A percentile compares a stretch with the other conserved stretches of the same genome.
These are phyloP conservation scores for Drosophila tani DNA, from an alignment of 1,140 invertebrate genomes.

Conservation along the genomic window DNA sequence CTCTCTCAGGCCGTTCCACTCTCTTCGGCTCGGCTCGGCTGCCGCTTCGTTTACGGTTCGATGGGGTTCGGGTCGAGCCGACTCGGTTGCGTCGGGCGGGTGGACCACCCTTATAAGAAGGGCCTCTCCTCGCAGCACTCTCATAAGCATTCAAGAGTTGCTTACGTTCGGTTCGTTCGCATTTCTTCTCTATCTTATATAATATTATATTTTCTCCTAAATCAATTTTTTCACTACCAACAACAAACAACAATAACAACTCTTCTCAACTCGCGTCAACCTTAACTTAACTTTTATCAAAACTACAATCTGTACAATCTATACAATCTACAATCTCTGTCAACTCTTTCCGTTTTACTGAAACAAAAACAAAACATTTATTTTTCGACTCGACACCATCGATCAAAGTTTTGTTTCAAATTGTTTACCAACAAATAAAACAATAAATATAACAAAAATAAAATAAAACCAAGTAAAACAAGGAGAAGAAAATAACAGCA, in stretches of 20 bases:
- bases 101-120: constrained; percentile 80
- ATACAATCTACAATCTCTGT: constrained; percentile 54
- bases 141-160: constrained; percentile 85
- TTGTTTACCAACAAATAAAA: constrained; percentile 41
- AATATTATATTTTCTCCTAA: constrained; percentile 85
- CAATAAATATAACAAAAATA: not conserved
- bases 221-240: constrained; percentile 84
- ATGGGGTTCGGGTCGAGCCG: constrained; percentile 4
- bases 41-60: not conserved
- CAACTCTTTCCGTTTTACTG: constrained; percentile 53
- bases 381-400: constrained; percentile 54
- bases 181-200: constrained; percentile 85
- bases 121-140: constrained; percentile 53
- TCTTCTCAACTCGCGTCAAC: constrained; percentile 76
- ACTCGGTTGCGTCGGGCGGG: constrained; percentile 26
- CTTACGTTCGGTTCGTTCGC: constrained; percentile 85
- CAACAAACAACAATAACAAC: constrained; percentile 75
- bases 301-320: constrained; percentile 43
- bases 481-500: constrained; percentile 13
- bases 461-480: constrained; percentile 7
- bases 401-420: constrained; percentile 56
- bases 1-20: constrained; percentile 30
- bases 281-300: constrained; percentile 71
- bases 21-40: constrained; percentile 19
- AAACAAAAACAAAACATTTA: constrained; percentile 56